Evolutionary conservation across 2,113 vertebrate genomes (phyloP).

Genomic region (Nanorana parkeri): DNA sequence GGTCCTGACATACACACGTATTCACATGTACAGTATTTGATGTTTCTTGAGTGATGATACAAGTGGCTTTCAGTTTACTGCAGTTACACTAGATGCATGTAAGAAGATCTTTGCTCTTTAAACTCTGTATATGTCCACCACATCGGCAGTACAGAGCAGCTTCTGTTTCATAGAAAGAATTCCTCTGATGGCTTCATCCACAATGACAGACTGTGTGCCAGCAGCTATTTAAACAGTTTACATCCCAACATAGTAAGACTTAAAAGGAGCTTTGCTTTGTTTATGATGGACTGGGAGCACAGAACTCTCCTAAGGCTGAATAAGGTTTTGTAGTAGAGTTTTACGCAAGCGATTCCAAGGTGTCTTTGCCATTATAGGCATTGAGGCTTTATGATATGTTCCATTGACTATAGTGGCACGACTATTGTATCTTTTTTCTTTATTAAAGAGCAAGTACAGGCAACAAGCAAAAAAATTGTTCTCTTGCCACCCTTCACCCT

Average conservation of each 20-base stretch:
- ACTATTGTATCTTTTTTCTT: too few species aligned
- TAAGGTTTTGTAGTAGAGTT: too few species aligned
- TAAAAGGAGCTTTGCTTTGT: background rate
- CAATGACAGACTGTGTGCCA: conserved; percentile 54
- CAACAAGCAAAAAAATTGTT: too few species aligned
- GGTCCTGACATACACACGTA: background rate
- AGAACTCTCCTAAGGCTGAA: background rate
- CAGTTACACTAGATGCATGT: background rate
- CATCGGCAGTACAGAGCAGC: background rate
- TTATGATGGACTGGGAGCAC: background rate
- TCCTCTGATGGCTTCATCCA: background rate
- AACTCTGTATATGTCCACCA: background rate
- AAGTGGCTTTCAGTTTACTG: conserved; percentile 3
- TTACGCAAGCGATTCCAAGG: too few species aligned
- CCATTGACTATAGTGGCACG: too few species aligned
- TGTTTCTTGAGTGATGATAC: background rate
- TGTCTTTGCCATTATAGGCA: too few species aligned
- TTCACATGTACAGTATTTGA: background rate
- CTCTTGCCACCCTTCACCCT: too few species aligned
- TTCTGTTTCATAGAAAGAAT: background rate
- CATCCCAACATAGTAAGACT: conserved; percentile 10
- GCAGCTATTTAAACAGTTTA: conserved; percentile 62
- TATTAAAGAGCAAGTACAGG: too few species aligned
- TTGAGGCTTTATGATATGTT: too few species aligned
- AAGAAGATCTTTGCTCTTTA: background rate